A percentile compares a stretch with the other conserved stretches of the same genome.
Evolutionary conservation across 2,113 vertebrate genomes (phyloP).

Genomic region (Prunella fulvescens): DNA sequence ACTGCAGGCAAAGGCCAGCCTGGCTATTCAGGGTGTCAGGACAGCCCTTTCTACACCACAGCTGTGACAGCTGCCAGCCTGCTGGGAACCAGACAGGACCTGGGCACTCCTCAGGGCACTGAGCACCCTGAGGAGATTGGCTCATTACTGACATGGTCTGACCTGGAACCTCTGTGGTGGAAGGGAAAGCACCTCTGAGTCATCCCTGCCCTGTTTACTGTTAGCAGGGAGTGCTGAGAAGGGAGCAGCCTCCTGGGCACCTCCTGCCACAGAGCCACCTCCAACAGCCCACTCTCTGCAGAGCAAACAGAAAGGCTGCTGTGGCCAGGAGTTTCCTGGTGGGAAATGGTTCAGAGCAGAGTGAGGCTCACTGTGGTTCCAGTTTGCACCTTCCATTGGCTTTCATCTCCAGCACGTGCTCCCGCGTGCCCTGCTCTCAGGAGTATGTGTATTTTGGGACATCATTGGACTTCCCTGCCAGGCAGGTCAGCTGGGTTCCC

Average conservation of each 20-base stretch:
- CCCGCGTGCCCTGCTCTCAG: accelerated
- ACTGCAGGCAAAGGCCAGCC: not conserved
- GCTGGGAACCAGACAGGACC: not conserved
- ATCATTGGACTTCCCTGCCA: not conserved
- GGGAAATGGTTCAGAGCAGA: not conserved
- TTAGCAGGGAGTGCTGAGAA: not conserved
- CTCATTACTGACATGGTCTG: not conserved
- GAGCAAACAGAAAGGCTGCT: not conserved
- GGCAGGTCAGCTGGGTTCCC: not conserved
- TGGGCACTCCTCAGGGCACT: not conserved
- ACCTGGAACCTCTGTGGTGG: not conserved
- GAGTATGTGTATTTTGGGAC: not conserved
- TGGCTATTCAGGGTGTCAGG: not conserved
- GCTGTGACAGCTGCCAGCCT: not conserved
- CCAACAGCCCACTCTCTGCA: not conserved
- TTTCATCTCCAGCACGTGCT: not conserved
- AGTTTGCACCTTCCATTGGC: not conserved
- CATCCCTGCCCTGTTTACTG: not conserved
- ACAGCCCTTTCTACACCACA: not conserved
- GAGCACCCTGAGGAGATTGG: accelerated
- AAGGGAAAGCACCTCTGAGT: constrained; percentile 8
- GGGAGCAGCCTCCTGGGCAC: not conserved
- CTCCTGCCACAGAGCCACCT: not conserved
- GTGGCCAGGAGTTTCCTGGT: not conserved
- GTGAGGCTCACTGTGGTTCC: not conserved